Evolutionary conservation across 2,113 vertebrate genomes (phyloP).

Genomic region (Rafetus swinhoei): DNA sequence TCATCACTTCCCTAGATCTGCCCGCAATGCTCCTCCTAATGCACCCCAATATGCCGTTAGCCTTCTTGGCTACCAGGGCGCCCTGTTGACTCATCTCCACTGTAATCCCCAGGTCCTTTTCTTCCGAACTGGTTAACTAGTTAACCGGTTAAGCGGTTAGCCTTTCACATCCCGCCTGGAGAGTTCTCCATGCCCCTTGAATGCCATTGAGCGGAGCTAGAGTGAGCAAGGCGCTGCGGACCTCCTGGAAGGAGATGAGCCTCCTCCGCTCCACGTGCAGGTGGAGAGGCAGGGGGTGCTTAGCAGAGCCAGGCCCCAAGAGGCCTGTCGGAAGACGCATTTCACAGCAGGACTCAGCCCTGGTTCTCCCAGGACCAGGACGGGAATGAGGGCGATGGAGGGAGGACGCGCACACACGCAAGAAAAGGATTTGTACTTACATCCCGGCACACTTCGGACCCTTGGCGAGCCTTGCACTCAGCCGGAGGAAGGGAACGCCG

Average conservation of each 20-base stretch:
- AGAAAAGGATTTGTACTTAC: slow-evolving; percentile 54
- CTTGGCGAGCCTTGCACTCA: slow-evolving; percentile 15
- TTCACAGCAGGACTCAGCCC: background rate
- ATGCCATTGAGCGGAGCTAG: rapidly evolving
- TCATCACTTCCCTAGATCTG: too few relatives aligned
- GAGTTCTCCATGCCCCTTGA: background rate
- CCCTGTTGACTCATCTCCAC: too few relatives aligned
- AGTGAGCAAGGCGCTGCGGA: background rate
- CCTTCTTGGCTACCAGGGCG: too few relatives aligned
- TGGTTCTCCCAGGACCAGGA: slow-evolving; percentile 19
- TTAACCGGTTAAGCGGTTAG: too few relatives aligned
- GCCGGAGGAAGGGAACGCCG: slow-evolving; percentile 26
- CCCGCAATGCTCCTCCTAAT: too few relatives aligned
- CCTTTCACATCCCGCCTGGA: too few relatives aligned
- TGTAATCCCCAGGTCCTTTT: too few relatives aligned
- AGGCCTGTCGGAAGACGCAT: background rate
- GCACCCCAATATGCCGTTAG: too few relatives aligned
- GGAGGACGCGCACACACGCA: slow-evolving; percentile 22
- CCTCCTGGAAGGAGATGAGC: rapidly evolving
- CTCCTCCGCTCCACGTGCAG: background rate
- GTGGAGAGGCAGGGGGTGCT: too few relatives aligned
- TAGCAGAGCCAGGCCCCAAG: background rate
- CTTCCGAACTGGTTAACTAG: too few relatives aligned
- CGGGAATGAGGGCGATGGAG: slow-evolving; percentile 6
- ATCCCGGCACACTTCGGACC: slow-evolving; percentile 24